phyloP scores from a whole-genome alignment of 1,140 invertebrate genomes.

The Dendrolimus kikuchii region DNA sequence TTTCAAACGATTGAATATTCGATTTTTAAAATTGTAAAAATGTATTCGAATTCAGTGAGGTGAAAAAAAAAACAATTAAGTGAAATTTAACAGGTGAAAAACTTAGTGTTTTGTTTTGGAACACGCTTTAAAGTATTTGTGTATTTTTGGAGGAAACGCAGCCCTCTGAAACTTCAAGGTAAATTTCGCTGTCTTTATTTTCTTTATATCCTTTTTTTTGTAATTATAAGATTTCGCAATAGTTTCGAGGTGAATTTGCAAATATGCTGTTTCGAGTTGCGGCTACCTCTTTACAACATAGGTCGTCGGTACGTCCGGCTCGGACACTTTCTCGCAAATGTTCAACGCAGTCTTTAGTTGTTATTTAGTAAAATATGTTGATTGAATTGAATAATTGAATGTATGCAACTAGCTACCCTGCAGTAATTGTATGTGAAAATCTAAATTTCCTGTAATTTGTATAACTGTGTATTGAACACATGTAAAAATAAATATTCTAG shows the following conservation, averaged over 20 bases:
- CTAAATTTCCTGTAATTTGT: too few species aligned
- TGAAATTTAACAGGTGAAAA: constrained; percentile 22
- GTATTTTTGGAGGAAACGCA: constrained; percentile 24
- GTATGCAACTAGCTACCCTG: too few species aligned
- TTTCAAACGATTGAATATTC: constrained; percentile 20
- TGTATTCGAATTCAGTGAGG: constrained; percentile 54
- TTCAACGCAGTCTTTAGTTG: constrained; percentile 8
- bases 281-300: constrained; percentile 43
- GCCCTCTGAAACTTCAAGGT: constrained; percentile 38
- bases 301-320: constrained; percentile 26
- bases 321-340: constrained; percentile 20
- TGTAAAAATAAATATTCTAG: too few species aligned
- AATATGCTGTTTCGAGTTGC: constrained; percentile 39
- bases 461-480: too few species aligned
- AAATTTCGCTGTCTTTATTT: constrained; percentile 30
- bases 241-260: constrained; percentile 25
- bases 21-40: constrained; percentile 43
- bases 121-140: constrained; percentile 35
- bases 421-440: too few species aligned
- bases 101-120: constrained; percentile 26
- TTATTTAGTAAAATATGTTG: too few species aligned
- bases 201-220: constrained; percentile 16
- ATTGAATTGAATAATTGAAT: too few species aligned
- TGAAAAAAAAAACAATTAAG: constrained; percentile 30
- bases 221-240: constrained; percentile 20